Conservation (phyloP, 2,888 invertebrate species). For the Aporophyla nigra region DNA sequence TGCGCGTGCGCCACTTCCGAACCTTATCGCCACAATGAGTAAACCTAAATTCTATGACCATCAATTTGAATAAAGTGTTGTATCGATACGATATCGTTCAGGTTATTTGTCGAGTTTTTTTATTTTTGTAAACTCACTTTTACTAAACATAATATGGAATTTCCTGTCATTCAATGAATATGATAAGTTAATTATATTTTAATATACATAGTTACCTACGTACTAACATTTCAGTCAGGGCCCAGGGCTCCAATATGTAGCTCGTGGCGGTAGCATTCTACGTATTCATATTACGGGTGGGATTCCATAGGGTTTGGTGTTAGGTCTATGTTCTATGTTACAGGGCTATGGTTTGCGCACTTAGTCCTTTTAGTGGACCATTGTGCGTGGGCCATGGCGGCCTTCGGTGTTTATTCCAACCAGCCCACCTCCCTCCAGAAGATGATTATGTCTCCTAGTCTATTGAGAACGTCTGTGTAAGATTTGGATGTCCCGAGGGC, state of each 20-base stretch:
- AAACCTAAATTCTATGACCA: slow-evolving; percentile 21
- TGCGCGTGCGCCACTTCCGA: slow-evolving; percentile 45
- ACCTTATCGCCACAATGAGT: slow-evolving; percentile 42
- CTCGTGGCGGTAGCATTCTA: too few relatives aligned
- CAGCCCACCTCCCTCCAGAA: too few relatives aligned
- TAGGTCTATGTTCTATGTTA: too few relatives aligned
- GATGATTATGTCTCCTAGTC: too few relatives aligned
- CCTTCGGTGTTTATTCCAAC: too few relatives aligned
- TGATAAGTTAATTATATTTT: not conserved
- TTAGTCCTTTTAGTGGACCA: too few relatives aligned
- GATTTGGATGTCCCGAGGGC: too few relatives aligned
- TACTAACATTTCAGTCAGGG: not conserved
- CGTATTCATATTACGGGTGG: not conserved
- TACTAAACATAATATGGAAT: not conserved
- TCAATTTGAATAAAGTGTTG: slow-evolving; percentile 29
- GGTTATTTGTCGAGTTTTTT: slow-evolving; percentile 11
- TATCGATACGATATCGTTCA: slow-evolving; percentile 15
- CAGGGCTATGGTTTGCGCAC: too few relatives aligned
- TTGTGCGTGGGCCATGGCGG: too few relatives aligned
- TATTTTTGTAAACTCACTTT: not conserved
- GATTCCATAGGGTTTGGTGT: not conserved
- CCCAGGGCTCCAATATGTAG: not conserved
- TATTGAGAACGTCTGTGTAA: too few relatives aligned
- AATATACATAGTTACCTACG: not conserved
- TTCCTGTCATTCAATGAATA: not conserved